phyloP scores from a whole-genome alignment of 1,140 invertebrate species.

The Polypedilum vanderplanki region DNA sequence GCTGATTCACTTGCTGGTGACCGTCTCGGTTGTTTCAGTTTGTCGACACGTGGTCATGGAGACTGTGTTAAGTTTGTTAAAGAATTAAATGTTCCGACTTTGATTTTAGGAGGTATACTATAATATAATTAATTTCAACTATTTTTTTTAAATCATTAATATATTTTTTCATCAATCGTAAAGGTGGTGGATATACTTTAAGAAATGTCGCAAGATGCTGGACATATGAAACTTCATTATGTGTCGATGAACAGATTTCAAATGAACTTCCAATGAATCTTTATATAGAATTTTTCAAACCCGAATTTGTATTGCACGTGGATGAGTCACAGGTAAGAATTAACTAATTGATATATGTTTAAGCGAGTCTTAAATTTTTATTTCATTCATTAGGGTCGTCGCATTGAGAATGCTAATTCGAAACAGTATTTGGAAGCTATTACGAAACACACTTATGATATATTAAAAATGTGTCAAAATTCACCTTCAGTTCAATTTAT shows the following conservation, averaged over 20 bases:
- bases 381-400: slow-evolving; percentile 32
- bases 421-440: slow-evolving; percentile 87
- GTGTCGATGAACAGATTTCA: slow-evolving; percentile 83
- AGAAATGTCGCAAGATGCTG: slow-evolving; percentile 97
- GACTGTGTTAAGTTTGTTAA: slow-evolving; percentile 38
- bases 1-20: slow-evolving; percentile 96
- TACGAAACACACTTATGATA: slow-evolving; percentile 76
- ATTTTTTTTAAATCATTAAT: too few relatives aligned
- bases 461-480: slow-evolving; percentile 82
- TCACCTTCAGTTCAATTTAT: slow-evolving; percentile 91
- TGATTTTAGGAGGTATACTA: slow-evolving; percentile 86
- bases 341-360: slow-evolving; percentile 41
- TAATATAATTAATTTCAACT: not conserved
- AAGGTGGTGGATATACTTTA: slow-evolving; percentile 69
- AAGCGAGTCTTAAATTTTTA: not conserved
- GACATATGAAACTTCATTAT: slow-evolving; percentile 96
- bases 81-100: slow-evolving; percentile 83
- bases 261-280: slow-evolving; percentile 90
- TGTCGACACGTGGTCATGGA: slow-evolving; percentile 43
- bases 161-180: too few relatives aligned
- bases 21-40: slow-evolving; percentile 58
- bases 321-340: slow-evolving; percentile 58
- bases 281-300: slow-evolving; percentile 92
- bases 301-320: slow-evolving; percentile 89
- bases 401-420: slow-evolving; percentile 84